Base-by-base conservation (phyloP, 2,888 invertebrate genomes). In the Yponomeuta evonymella region DNA sequence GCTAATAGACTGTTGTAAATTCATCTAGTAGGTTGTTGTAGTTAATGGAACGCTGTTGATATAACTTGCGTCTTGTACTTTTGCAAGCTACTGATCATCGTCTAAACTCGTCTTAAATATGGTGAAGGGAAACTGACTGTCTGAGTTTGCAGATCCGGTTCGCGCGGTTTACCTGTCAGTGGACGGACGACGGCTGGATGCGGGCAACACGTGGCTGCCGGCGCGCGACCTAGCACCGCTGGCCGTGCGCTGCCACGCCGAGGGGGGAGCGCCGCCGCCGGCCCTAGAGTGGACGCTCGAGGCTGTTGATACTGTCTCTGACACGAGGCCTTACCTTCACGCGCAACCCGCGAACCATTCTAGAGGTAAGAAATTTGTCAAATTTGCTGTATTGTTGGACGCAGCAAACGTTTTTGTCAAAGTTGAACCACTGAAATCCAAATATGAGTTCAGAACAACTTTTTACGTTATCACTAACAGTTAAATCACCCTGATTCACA, bases 201-300 rank as follows among this genome's bases (percentile, higher is more conserved):
- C 97, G 0, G 96, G 97, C 75, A 97, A 97, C 89, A 95, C 96
- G 74, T 97, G 97, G 93, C 96, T 97, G 77, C 97, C 97, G 0
- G 97, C 97, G 30, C 94, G 96, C 78, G 97, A 97, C 85, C 96
- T 96, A 83, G 95, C 96, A 48, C 95, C 96, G 80, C 92, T 97
- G 58, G 95, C 95, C 73, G 94, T 97, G 75, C 95, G 96, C 75
- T 97, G 97, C 81, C 95, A 97, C n/a, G 96, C 96, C 73, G 97
- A 97, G 87, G 97, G 96, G 90, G 96, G 95, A 83, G 89, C 88
- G 0, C 93, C 95, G 79, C 92, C 94, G 74, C 92, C 94, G 81
- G 93, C 94, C 87, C 83, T 95, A 78, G 83, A 93, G 0, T 92
- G 91, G 91, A 91, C 90, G 75, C 76, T 94, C 81, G 75, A 93